Evolutionary conservation across 2,797 vertebrate genomes (phyloP).

Genomic region (Moxostoma hubbsi): DNA sequence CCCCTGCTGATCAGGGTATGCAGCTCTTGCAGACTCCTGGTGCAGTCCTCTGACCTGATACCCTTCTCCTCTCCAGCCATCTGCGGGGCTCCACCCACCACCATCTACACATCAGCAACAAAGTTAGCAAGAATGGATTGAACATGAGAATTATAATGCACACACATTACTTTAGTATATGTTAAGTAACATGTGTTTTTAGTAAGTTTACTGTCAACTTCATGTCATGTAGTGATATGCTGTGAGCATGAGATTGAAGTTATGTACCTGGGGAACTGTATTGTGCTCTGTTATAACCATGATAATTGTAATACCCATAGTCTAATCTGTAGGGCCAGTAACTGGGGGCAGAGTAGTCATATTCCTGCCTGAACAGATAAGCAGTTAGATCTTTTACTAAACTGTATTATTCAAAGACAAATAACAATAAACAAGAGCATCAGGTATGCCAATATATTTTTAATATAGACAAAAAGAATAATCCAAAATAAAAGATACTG

Average conservation of each 20-base stretch:
- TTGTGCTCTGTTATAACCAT: slow-evolving; percentile 69
- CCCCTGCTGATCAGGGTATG: slow-evolving; percentile 66
- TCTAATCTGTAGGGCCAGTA: slow-evolving; percentile 59
- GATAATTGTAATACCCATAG: slow-evolving; percentile 67
- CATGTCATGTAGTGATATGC: no score
- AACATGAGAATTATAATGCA: not conserved
- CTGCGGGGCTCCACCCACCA: slow-evolving; percentile 62
- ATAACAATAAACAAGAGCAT: no score
- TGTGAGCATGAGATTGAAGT: not conserved
- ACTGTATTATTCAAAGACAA: no score
- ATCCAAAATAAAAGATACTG: no score
- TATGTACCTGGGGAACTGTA: slow-evolving; percentile 65
- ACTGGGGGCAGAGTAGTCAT: slow-evolving; percentile 71
- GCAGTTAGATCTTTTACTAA: not conserved
- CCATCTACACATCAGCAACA: slow-evolving; percentile 56
- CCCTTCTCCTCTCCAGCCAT: slow-evolving; percentile 54
- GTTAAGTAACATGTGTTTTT: no score
- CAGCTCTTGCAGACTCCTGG: slow-evolving; percentile 58
- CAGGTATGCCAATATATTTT: no score
- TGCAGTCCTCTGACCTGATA: slow-evolving; percentile 53
- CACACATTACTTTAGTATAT: no score
- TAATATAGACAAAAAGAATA: no score
- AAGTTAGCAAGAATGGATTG: not conserved
- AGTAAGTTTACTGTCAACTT: no score
- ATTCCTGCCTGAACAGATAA: slow-evolving; percentile 73